Evolutionary conservation across 2,888 invertebrate genomes (phyloP), one percentile per base, ranked within the genome.

Genomic region (Cryptus viduatorius): DNA sequence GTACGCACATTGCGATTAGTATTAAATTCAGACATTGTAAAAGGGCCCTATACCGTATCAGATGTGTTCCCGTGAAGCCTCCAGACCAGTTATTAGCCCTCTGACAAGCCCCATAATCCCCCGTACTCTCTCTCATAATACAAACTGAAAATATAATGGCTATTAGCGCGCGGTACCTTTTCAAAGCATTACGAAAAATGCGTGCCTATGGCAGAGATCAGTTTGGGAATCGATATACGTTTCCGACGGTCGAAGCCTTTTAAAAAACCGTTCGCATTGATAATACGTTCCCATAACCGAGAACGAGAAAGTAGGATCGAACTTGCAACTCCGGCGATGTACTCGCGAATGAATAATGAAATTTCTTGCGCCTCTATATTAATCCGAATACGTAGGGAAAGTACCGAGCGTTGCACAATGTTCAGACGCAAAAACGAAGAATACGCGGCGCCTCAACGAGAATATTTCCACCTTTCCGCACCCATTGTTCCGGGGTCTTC

Each of bases 61-160:
- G 92, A 92, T 92, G 92, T 89, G 89, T 83, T 64, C 83, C 88
- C 82, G 85, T 87, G 89, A 87, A 61, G 82, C 88, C 86, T 87
- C 56, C 87, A 83, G 90, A 91, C 92, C 90, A 93, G 92, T 93
- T 93, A 93, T 93, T 93, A 93, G 92, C 83, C 89, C 87, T 86
- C 90, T 93, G 93, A 93, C 93, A 93, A 91, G 92, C 92, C 93
- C 81, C 91, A 91, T 93, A 93, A 93, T 93, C 92, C 92, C 73
- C 61, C 50, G 61, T 81, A 65, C 83, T 82, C 71, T 29, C 81
- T 87, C 88, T 87, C 86, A 84, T 91, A 89, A 90, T 90, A 86
- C 89, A 87, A 87, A 87, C 82, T 88, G 88, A 87, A 89, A 90
- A 89, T 91, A 89, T 90, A 91, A 91, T 90, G 89, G 91, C 89